Evolutionary conservation across 2,113 vertebrate species (phyloP), one percentile per base, ranked within the genome.

Genomic region (Naja naja): DNA sequence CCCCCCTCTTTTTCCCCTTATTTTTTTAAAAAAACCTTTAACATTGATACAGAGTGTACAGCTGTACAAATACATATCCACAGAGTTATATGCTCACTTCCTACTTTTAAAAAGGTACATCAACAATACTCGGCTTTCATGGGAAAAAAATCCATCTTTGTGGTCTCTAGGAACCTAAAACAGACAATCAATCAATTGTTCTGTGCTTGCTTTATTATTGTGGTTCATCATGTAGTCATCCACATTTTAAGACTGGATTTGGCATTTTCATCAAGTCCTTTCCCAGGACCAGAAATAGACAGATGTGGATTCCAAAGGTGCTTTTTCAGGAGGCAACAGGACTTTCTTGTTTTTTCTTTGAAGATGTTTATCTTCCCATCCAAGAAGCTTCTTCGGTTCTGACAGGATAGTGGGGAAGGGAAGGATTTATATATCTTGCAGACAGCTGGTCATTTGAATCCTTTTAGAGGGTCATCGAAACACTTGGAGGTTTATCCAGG

Each of bases 1-100:
- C 22, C 1, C 60, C 30, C 5, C 7, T 14, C 12, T 16, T 30
- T 34, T 74, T 7, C 14, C 0, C 1, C 2, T 1, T 20, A 7
- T 39, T 74, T 34, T 81, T 39, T 39, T 0, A 34, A 81, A 49
- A 49, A 49, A 49, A 74, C 5, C 5, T 16, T 74, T 34, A 74
- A n/a, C 1, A 6, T 64, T 12, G 27, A 64, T 64, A 30, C 60
- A 64, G 60, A 14, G 11, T 5, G 60, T 64, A n/a, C 60, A 30
- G 12, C 4, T 64, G 30, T n/a, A 14, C 60, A 14, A 64, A 64
- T 64, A 14, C 4, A 14, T n/a, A 64, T 64, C 27, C 60, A 30
- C 10, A n/a, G n/a, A 39, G n/a, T 39, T 34, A 34, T 18, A 16
- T 74, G 14, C 14, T 20, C 2, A 18, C 34, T 43, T 43, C 18